Conservation (phyloP, 2,888 invertebrate genomes). For the Lutraria lutraria region DNA sequence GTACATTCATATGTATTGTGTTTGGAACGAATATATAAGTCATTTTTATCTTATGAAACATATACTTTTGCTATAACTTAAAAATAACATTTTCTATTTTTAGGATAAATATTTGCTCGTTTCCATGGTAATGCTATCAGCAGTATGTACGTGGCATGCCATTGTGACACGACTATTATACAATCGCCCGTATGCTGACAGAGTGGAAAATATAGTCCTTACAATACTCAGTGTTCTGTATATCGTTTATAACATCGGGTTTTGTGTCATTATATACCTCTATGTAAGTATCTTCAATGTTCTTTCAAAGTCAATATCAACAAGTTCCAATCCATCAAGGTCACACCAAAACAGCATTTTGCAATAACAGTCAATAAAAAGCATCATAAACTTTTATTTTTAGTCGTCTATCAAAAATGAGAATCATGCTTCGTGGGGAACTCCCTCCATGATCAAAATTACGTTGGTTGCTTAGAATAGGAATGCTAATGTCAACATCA, state of each 20-base stretch:
- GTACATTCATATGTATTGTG: too few species aligned
- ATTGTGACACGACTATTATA: conserved; percentile 79
- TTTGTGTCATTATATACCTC: conserved; percentile 85
- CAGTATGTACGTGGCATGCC: conserved; percentile 86
- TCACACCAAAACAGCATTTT: too few species aligned
- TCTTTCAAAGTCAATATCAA: neutral
- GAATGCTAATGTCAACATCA: too few species aligned
- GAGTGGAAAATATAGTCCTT: conserved; percentile 84
- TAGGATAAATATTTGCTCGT: conserved; percentile 86
- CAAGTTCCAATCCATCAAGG: too few species aligned
- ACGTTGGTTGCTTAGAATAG: too few species aligned
- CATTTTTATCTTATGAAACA: neutral
- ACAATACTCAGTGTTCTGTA: conserved; percentile 83
- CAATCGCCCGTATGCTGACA: conserved; percentile 72
- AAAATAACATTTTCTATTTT: conserved; percentile 22
- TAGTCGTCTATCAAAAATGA: too few species aligned
- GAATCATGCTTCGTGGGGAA: too few species aligned
- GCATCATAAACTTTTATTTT: too few species aligned
- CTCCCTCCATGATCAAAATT: too few species aligned
- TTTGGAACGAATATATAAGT: too few species aligned
- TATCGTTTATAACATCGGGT: conserved; percentile 84
- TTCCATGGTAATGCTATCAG: conserved; percentile 84
- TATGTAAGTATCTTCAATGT: conserved; percentile 80
- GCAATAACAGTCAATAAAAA: too few species aligned
- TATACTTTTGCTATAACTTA: neutral